phyloP scores from a whole-genome alignment of 2,888 invertebrate genomes.

The Sphinx pinastri region DNA sequence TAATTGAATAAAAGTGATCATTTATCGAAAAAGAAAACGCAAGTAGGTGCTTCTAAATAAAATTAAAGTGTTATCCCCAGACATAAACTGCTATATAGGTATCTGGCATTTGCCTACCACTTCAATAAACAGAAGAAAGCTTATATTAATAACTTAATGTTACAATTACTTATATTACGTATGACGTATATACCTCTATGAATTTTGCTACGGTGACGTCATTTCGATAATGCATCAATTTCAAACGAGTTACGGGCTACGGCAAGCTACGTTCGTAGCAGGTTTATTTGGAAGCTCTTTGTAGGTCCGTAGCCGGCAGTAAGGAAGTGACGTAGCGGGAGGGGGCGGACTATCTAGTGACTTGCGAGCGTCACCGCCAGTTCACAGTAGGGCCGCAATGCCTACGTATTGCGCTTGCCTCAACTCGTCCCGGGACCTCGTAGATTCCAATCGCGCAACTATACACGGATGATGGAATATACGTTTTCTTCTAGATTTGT shows the following conservation, averaged over 20 bases:
- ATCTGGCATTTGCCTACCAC: no score
- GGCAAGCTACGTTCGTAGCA: conserved; percentile 23
- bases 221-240: not conserved
- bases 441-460: conserved; percentile 36
- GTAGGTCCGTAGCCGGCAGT: conserved; percentile 39
- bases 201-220: no score
- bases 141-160: no score
- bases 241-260: not conserved
- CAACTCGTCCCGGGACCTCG: conserved; percentile 35
- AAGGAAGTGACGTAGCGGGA: conserved; percentile 46
- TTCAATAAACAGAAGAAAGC: no score
- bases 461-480: conserved; percentile 26
- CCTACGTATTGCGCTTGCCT: conserved; percentile 64
- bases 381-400: conserved; percentile 71
- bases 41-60: no score
- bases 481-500: not conserved
- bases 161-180: no score
- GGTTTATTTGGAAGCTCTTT: conserved; percentile 25
- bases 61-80: no score
- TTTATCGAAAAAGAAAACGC: no score
- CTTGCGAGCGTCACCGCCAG: conserved; percentile 36
- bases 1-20: no score
- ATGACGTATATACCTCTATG: not conserved
- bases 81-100: no score
- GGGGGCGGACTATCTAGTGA: conserved; percentile 41